A percentile compares a stretch with the other conserved stretches of the same genome.
These are phyloP conservation scores for Pantherophis alleghaniensis DNA, from an alignment of 2,797 vertebrate genomes.

Conservation along the genomic window DNA sequence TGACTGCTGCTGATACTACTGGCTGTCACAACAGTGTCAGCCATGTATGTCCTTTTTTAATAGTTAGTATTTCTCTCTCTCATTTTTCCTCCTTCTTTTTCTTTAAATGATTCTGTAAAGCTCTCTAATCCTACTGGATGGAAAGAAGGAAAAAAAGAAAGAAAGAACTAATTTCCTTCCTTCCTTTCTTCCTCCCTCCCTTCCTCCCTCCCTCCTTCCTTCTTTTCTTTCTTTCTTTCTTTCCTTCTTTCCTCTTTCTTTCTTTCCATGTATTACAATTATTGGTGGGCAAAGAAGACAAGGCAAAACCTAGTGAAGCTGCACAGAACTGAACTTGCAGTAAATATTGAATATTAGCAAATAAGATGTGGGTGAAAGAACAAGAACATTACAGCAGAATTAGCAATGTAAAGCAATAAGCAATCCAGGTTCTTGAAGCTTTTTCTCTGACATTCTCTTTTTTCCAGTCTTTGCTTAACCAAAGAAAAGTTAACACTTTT, in stretches of 20 bases:
- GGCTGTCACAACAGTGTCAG: constrained; percentile 87
- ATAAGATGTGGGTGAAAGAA: neutral
- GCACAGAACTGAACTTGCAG: neutral
- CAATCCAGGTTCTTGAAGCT: neutral
- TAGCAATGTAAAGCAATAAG: fast-evolving
- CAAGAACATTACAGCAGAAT: constrained; percentile 17
- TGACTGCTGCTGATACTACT: constrained; percentile 91
- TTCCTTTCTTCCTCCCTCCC: neutral
- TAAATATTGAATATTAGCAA: constrained; percentile 26
- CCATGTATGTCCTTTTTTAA: constrained; percentile 75
- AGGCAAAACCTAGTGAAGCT: neutral
- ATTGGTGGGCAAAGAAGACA: neutral
- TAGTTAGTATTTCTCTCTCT: constrained; percentile 65
- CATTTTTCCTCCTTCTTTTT: constrained; percentile 45
- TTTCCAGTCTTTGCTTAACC: constrained; percentile 3
- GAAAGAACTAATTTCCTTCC: neutral
- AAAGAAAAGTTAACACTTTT: neutral
- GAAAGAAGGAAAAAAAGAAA: constrained; percentile 18
- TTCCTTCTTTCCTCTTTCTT: neutral
- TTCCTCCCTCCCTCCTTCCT: neutral
- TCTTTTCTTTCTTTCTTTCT: neutral
- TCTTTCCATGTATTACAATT: neutral
- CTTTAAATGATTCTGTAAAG: constrained; percentile 66
- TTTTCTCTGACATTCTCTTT: neutral
- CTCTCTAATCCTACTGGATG: constrained; percentile 44